Evolutionary conservation across 2,888 invertebrate species (phyloP).

Genomic region (Nebria brevicollis): DNA sequence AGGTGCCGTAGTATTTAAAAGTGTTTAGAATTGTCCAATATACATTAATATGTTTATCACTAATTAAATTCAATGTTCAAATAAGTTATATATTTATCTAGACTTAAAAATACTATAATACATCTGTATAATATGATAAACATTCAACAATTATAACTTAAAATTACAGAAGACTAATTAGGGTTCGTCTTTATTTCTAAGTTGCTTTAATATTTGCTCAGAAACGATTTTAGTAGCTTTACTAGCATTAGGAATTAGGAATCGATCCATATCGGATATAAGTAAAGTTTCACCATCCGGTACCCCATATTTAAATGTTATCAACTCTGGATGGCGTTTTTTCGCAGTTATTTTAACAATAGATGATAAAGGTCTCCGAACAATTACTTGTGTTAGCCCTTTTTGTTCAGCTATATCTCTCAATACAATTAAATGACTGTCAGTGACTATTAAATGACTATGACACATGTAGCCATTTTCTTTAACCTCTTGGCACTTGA

Average conservation of each 20-base stretch:
- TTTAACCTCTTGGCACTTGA: conserved; percentile 92
- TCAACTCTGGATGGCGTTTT: conserved; percentile 93
- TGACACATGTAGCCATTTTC: conserved; percentile 89
- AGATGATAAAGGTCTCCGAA: conserved; percentile 86
- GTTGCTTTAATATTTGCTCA: conserved; percentile 81
- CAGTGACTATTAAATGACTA: conserved; percentile 87
- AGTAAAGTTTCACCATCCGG: conserved; percentile 82
- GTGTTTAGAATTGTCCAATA: not conserved
- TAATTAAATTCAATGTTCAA: not conserved
- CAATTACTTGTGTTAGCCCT: conserved; percentile 86
- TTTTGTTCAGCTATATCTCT: conserved; percentile 80
- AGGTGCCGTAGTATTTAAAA: not conserved
- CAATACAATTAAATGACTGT: conserved; percentile 86
- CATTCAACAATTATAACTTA: not conserved
- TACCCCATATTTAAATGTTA: conserved; percentile 95
- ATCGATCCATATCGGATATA: conserved; percentile 91
- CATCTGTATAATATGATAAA: conserved; percentile 28
- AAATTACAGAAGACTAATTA: conserved; percentile 9
- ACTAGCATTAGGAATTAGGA: conserved; percentile 90
- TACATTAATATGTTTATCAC: not conserved
- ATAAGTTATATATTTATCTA: conserved; percentile 35
- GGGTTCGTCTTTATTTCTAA: conserved; percentile 59
- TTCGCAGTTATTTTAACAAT: conserved; percentile 98
- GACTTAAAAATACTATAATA: conserved; percentile 44
- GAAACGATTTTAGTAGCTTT: conserved; percentile 91